Percentiles rank a stretch among this genome's conserved stretches.
phyloP scores from a whole-genome alignment of 2,113 vertebrate species.

The Syrmaticus mikado region DNA sequence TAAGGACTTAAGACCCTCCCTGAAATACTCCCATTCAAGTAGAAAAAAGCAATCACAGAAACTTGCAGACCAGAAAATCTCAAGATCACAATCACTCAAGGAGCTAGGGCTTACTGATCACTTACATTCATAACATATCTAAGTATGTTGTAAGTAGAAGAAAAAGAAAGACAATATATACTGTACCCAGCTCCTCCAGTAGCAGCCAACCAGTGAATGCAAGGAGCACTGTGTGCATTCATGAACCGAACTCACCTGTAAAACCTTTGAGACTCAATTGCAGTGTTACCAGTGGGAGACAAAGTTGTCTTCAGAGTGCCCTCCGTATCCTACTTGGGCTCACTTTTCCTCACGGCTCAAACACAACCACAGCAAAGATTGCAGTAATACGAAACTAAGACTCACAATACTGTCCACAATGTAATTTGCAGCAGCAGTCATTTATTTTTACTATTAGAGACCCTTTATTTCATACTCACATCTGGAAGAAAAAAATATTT shows the following conservation, averaged over 20 bases:
- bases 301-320: accelerated
- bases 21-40: constrained; percentile 14
- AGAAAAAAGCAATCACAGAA: constrained; percentile 35
- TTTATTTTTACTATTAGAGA: background rate
- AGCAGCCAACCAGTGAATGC: background rate
- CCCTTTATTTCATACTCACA: background rate
- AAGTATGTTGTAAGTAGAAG: background rate
- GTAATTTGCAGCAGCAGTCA: background rate
- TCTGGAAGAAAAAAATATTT: background rate
- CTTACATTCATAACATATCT: background rate
- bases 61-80: constrained; percentile 54
- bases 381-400: background rate
- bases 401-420: background rate
- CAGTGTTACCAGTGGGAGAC: background rate
- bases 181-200: background rate
- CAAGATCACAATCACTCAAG: constrained; percentile 27
- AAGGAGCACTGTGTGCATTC: background rate
- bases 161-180: background rate
- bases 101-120: constrained; percentile 27
- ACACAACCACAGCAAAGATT: background rate
- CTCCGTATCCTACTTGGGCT: background rate
- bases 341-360: background rate
- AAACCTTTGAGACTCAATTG: background rate
- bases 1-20: background rate
- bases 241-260: background rate